Conservation (phyloP, 2,888 invertebrate species). For the Pyrrhia umbra region DNA sequence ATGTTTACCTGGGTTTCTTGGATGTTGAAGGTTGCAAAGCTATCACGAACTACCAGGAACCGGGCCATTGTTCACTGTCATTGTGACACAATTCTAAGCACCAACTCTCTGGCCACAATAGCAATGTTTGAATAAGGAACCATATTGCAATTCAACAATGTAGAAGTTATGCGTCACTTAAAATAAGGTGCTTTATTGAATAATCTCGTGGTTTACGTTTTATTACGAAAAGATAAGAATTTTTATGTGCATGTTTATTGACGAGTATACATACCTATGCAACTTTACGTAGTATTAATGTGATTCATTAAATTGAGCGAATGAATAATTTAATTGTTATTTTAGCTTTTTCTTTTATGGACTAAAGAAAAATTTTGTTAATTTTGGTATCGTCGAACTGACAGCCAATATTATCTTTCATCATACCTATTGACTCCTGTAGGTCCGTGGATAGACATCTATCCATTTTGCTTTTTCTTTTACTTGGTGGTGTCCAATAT, state of each 20-base stretch:
- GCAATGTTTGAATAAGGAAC: not conserved
- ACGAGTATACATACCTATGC: not conserved
- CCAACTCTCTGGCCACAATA: conserved; percentile 6
- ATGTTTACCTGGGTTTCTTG: not conserved
- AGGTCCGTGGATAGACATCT: no score
- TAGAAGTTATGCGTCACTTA: conserved; percentile 1
- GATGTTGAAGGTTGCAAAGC: not conserved
- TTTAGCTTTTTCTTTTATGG: not conserved
- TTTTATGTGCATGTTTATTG: conserved; percentile 6
- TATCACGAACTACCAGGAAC: conserved; percentile 17
- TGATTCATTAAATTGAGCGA: not conserved
- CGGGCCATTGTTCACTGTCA: conserved; percentile 15
- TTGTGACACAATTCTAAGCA: conserved; percentile 19
- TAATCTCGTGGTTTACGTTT: not conserved
- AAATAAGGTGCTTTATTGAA: conserved; percentile 2
- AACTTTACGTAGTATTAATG: not conserved
- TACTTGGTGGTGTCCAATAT: no score
- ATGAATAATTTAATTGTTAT: not conserved
- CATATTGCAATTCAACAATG: not conserved
- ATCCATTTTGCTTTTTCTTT: no score
- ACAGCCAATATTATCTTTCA: no score
- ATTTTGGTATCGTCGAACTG: no score
- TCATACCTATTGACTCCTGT: no score
- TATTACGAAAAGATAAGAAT: conserved; percentile 3
- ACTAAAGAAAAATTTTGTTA: no score